These are phyloP conservation scores for Pygoscelis antarcticus DNA, from an alignment of 2,113 vertebrate genomes.

Conservation along the genomic window DNA sequence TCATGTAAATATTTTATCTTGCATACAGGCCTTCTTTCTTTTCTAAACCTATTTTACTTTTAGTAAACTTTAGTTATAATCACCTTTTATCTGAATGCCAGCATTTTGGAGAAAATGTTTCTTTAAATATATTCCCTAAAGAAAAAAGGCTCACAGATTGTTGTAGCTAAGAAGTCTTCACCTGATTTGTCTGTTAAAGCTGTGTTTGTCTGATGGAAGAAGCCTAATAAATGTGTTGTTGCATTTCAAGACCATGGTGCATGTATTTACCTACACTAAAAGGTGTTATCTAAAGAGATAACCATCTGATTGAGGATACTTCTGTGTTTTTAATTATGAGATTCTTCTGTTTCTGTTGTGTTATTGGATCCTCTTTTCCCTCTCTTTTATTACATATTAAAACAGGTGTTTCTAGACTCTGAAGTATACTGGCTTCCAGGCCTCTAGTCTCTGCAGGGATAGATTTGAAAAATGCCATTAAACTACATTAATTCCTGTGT, in stretches of 20 bases:
- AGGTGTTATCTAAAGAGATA: neutral
- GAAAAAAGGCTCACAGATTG: neutral
- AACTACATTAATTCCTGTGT: neutral
- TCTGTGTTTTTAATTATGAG: neutral
- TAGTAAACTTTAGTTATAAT: neutral
- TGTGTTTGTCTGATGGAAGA: neutral
- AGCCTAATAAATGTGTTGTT: neutral
- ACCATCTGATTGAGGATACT: neutral
- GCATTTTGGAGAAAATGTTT: neutral
- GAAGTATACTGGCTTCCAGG: neutral
- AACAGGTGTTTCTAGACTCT: neutral
- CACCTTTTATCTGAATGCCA: neutral
- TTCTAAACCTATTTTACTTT: neutral
- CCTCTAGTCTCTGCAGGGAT: neutral
- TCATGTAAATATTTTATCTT: neutral
- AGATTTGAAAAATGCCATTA: neutral
- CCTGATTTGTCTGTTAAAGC: neutral
- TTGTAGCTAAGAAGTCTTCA: neutral
- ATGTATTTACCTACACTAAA: neutral
- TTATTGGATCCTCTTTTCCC: neutral
- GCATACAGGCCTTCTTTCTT: neutral
- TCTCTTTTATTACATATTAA: neutral
- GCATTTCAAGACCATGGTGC: neutral
- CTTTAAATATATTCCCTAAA: neutral
- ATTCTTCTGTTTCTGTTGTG: neutral